These are phyloP conservation scores for Laspeyria flexula DNA, from an alignment of 2,888 invertebrate genomes.

Conservation along the genomic window DNA sequence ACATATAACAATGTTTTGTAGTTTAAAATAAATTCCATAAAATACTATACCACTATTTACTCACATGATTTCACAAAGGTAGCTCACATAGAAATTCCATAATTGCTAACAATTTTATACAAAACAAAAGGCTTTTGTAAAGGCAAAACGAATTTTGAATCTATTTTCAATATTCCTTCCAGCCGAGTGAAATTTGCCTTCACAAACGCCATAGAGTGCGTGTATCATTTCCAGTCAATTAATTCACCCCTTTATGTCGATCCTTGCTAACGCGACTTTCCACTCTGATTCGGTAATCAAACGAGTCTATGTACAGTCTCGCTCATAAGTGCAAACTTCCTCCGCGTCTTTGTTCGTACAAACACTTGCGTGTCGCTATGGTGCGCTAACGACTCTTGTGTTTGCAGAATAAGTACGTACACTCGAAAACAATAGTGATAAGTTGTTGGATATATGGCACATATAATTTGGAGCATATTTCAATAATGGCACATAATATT, in stretches of 20 bases:
- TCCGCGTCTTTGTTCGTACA: conserved; percentile 47
- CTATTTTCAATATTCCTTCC: conserved; percentile 3
- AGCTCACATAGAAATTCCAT: background rate
- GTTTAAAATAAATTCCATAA: too few relatives aligned
- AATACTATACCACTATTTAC: too few relatives aligned
- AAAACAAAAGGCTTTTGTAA: background rate
- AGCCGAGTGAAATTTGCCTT: conserved; percentile 5
- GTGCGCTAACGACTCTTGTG: conserved; percentile 50
- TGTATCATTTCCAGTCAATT: conserved; percentile 25
- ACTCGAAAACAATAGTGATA: conserved; percentile 24
- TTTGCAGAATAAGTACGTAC: conserved; percentile 40
- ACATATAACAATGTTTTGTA: too few relatives aligned
- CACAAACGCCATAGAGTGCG: conserved; percentile 10
- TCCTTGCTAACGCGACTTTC: conserved; percentile 14
- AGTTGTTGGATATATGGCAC: background rate
- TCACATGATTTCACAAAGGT: background rate
- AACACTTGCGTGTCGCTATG: conserved; percentile 49
- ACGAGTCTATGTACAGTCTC: conserved; percentile 31
- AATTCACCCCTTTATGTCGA: conserved; percentile 6
- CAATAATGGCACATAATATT: background rate
- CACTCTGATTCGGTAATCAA: conserved; percentile 29
- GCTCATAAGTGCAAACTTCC: conserved; percentile 42
- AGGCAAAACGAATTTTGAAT: conserved; percentile 1
- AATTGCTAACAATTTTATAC: background rate
- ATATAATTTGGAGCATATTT: background rate